These are phyloP conservation scores for Paralichthys olivaceus DNA, from an alignment of 2,113 vertebrate genomes.

Conservation along the genomic window DNA sequence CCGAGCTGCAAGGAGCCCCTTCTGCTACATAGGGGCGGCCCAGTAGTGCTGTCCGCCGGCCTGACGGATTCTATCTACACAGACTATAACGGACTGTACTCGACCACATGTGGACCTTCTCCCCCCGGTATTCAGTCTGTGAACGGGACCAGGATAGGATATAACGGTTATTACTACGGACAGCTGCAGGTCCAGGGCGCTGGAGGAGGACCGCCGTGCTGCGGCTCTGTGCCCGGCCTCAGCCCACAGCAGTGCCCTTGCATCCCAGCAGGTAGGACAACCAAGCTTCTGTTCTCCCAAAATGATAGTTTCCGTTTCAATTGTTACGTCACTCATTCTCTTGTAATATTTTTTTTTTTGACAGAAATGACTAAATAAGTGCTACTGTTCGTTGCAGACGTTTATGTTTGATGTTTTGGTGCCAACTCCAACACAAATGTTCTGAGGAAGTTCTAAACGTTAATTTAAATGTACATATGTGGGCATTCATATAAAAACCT, in stretches of 20 bases:
- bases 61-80: constrained; percentile 90
- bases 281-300: background rate
- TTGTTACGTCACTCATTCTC: background rate
- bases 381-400: too few species aligned
- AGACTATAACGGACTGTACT: constrained; percentile 93
- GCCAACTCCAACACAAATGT: too few species aligned
- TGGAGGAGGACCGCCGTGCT: constrained; percentile 90
- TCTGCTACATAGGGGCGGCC: constrained; percentile 87
- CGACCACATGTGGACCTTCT: constrained; percentile 85
- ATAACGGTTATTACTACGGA: constrained; percentile 95
- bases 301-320: fast-evolving
- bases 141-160: constrained; percentile 88
- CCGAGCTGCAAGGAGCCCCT: constrained; percentile 94
- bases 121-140: constrained; percentile 85
- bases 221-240: constrained; percentile 88
- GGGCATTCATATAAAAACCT: background rate
- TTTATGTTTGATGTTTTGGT: too few species aligned
- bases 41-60: constrained; percentile 87
- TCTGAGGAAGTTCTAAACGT: too few species aligned
- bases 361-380: too few species aligned
- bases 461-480: background rate
- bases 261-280: constrained; percentile 87
- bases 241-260: constrained; percentile 94
- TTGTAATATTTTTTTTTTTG: background rate
- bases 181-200: constrained; percentile 92